Conservation (phyloP, 2,888 invertebrate genomes). For the Caenorhabditis becei region DNA sequence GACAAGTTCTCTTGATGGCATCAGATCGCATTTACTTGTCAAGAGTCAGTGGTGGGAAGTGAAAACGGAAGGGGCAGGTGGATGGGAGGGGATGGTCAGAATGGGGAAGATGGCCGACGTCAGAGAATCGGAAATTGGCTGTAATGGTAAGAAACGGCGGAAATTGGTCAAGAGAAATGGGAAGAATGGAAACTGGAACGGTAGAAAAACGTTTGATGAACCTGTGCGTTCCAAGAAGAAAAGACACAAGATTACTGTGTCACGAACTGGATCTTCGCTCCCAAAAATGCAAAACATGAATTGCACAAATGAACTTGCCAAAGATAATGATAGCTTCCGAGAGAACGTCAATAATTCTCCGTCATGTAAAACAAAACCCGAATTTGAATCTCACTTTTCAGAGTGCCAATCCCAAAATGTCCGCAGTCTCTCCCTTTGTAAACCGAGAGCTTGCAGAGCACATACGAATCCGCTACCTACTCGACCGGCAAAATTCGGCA, state of each 20-base stretch:
- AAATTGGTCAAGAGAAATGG: background rate
- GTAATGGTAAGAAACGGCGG: background rate
- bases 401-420: constrained; percentile 5
- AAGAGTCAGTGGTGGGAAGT: background rate
- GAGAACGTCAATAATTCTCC: background rate
- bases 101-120: background rate
- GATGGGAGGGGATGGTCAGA: background rate
- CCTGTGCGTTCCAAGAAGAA: background rate
- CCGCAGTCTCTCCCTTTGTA: too few relatives aligned
- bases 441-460: constrained; percentile 24
- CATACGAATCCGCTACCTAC: constrained; percentile 31
- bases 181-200: constrained; percentile 4
- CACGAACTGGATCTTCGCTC: background rate
- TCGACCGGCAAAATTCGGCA: constrained; percentile 44
- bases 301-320: background rate
- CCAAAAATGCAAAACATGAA: background rate
- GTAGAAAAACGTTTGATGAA: constrained; percentile 15
- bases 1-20: background rate
- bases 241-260: too few relatives aligned
- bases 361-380: constrained; percentile 23
- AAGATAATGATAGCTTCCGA: background rate
- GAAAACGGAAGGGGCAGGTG: constrained; percentile 8
- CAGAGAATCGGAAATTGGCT: constrained; percentile 5
- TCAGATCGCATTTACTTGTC: background rate
- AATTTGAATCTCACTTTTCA: constrained; percentile 31